Evolutionary conservation across 2,797 vertebrate genomes (phyloP).

Genomic region (Enteromius argenteus): DNA sequence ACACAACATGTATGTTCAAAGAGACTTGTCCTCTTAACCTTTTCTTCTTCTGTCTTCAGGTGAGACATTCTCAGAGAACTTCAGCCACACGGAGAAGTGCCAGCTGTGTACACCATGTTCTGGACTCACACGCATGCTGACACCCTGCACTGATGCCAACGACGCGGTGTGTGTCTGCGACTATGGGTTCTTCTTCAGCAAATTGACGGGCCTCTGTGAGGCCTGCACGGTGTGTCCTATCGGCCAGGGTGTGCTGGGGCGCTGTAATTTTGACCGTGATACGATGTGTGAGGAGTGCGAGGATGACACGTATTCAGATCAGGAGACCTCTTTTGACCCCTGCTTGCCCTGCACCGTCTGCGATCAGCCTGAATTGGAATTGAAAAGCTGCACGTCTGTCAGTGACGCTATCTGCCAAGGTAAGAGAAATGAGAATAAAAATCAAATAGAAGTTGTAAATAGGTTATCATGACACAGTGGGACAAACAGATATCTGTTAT

Average conservation of each 20-base stretch:
- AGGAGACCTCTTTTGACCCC: slow-evolving; percentile 90
- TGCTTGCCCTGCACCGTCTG: slow-evolving; percentile 93
- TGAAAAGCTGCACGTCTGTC: slow-evolving; percentile 78
- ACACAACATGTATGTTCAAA: no score
- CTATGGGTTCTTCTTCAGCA: slow-evolving; percentile 84
- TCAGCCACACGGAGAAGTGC: slow-evolving; percentile 88
- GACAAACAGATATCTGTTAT: neutral
- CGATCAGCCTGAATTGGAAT: slow-evolving; percentile 79
- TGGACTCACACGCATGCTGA: slow-evolving; percentile 86
- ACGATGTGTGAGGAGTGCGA: slow-evolving; percentile 88
- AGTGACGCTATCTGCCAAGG: slow-evolving; percentile 85
- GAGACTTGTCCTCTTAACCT: neutral
- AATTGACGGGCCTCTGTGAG: slow-evolving; percentile 71
- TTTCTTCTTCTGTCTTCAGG: slow-evolving; percentile 74
- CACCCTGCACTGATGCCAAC: slow-evolving; percentile 92
- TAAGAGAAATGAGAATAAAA: slow-evolving; percentile 69
- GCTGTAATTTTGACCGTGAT: slow-evolving; percentile 81
- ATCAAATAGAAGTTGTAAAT: neutral
- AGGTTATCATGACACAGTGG: neutral
- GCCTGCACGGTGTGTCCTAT: slow-evolving; percentile 84
- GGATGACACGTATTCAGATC: slow-evolving; percentile 88
- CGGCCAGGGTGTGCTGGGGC: slow-evolving; percentile 84
- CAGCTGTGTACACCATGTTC: slow-evolving; percentile 86
- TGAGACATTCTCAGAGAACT: slow-evolving; percentile 89
- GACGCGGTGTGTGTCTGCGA: slow-evolving; percentile 90